phyloP scores from a whole-genome alignment of 2,113 vertebrate genomes.

The Platysteira castanea region DNA sequence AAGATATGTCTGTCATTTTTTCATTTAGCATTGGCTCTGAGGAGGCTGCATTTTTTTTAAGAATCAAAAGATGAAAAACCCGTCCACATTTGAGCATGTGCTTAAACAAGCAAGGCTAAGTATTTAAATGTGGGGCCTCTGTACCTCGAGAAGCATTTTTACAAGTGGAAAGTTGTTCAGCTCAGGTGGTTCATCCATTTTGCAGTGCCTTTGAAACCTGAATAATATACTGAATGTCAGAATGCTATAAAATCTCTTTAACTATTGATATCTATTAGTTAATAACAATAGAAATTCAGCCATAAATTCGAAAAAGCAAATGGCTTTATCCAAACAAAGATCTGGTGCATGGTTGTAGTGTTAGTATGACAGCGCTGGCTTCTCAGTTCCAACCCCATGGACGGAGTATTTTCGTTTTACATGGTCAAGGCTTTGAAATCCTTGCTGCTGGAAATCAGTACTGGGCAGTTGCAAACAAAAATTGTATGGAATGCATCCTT shows the following conservation, averaged over 20 bases:
- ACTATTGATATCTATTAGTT: constrained; percentile 69
- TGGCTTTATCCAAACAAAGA: constrained; percentile 47
- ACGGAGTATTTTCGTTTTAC: background rate
- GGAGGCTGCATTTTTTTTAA: constrained; percentile 29
- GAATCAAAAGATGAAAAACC: constrained; percentile 56
- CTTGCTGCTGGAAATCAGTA: background rate
- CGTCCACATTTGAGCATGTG: constrained; percentile 45
- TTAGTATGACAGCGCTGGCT: background rate
- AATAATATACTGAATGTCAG: constrained; percentile 44
- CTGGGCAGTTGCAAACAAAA: background rate
- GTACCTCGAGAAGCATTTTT: constrained; percentile 63
- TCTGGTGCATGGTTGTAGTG: background rate
- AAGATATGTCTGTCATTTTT: constrained; percentile 42
- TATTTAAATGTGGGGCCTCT: constrained; percentile 65
- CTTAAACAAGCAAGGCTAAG: constrained; percentile 69
- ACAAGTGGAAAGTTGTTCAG: constrained; percentile 70
- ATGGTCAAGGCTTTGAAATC: background rate
- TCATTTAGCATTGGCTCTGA: constrained; percentile 4
- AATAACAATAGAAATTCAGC: constrained; percentile 38
- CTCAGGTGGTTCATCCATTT: constrained; percentile 65
- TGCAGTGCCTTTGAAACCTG: constrained; percentile 66
- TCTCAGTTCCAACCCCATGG: background rate
- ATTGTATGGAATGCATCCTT: background rate
- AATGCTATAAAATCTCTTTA: constrained; percentile 63
- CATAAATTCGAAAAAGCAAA: constrained; percentile 37